phyloP scores from a whole-genome alignment of 2,797 vertebrate genomes.

The Sebastes umbrosus region DNA sequence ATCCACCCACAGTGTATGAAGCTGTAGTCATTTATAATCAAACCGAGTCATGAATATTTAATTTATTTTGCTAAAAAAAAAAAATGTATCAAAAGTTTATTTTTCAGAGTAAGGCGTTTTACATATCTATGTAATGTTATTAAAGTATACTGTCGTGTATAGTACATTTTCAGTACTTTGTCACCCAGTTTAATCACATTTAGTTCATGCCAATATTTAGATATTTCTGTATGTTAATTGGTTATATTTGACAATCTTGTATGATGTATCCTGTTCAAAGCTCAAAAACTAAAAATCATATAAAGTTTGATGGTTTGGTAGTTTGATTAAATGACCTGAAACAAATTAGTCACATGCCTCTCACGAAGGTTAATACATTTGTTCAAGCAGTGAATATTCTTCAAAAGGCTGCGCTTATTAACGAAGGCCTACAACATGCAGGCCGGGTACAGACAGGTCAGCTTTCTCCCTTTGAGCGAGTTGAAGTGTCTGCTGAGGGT shows the following conservation, averaged over 20 bases:
- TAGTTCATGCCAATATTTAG: slow-evolving; percentile 64
- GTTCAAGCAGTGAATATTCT: background rate
- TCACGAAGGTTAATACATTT: background rate
- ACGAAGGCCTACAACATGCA: slow-evolving; percentile 8
- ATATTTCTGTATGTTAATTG: slow-evolving; percentile 65
- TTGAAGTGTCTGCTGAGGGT: slow-evolving; percentile 58
- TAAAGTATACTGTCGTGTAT: slow-evolving; percentile 70
- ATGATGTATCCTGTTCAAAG: slow-evolving; percentile 62
- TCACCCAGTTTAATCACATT: slow-evolving; percentile 65
- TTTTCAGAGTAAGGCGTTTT: slow-evolving; percentile 78
- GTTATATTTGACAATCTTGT: slow-evolving; percentile 77
- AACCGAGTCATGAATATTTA: slow-evolving; percentile 73
- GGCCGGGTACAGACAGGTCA: slow-evolving; percentile 5
- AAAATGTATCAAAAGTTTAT: slow-evolving; percentile 77
- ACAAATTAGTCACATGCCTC: background rate
- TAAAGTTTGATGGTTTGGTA: slow-evolving; percentile 55
- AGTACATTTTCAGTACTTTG: slow-evolving; percentile 67
- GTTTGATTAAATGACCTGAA: slow-evolving; percentile 73
- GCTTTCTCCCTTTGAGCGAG: slow-evolving; percentile 48
- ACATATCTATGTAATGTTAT: slow-evolving; percentile 74
- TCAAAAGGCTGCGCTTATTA: background rate
- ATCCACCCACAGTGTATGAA: slow-evolving; percentile 70
- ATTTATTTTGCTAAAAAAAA: slow-evolving; percentile 80
- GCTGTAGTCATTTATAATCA: slow-evolving; percentile 73
- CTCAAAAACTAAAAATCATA: slow-evolving; percentile 46